phyloP scores from a whole-genome alignment of 2,113 vertebrate genomes.

The Terrapene triunguis region DNA sequence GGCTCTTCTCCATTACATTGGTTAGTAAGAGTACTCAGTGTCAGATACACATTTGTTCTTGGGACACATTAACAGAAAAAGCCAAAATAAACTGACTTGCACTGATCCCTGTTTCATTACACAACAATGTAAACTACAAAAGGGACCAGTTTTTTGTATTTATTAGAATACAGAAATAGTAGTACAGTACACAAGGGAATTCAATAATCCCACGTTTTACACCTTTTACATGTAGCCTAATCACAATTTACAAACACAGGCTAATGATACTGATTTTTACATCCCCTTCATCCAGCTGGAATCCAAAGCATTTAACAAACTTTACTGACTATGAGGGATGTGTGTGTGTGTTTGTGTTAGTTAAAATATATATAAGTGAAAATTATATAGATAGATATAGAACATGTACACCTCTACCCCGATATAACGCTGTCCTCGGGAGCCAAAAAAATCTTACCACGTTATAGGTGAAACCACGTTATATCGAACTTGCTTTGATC shows the following conservation, averaged over 20 bases:
- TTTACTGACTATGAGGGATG: background rate
- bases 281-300: background rate
- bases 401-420: too few species aligned
- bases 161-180: background rate
- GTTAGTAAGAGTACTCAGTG: background rate
- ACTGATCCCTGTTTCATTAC: background rate
- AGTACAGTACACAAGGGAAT: background rate
- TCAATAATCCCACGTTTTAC: accelerated
- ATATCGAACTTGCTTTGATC: too few species aligned
- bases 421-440: too few species aligned
- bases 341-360: too few species aligned
- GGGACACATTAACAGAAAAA: background rate
- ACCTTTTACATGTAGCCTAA: background rate
- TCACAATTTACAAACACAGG: background rate
- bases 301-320: background rate
- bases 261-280: background rate
- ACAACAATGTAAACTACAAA: background rate
- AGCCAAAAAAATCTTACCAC: too few species aligned
- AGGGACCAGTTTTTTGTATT: background rate
- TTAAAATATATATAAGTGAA: background rate
- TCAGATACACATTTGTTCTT: background rate
- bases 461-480: too few species aligned
- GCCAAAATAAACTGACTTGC: background rate
- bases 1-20: background rate
- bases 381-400: background rate